Base-by-base conservation (phyloP, 53 echinoderm and acorn worm genomes). In the Arbacia lixula region DNA sequence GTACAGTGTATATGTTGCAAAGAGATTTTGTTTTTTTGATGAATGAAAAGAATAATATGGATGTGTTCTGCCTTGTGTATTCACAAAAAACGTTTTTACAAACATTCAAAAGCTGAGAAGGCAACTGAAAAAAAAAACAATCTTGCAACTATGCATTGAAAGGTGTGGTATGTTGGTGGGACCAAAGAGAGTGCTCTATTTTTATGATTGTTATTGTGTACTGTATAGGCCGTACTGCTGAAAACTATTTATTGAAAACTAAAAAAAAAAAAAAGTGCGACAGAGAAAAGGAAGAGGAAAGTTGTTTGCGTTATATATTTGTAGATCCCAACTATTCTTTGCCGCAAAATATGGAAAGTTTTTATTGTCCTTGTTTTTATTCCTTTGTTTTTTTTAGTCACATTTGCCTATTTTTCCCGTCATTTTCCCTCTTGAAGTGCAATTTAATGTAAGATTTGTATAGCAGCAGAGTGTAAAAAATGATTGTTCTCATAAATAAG, bases 1-100 rank as follows among this genome's bases (percentile, higher is more conserved):
- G 82, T 81, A 64, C 82, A 81, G 82, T 81, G 82, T 81, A 81
- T 81, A 81, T 81, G 82, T 81, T 81, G 82, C 82, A 81, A 81
- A 27, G 40, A 78, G 78, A 57, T 38, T 5, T 14, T 57, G 12
- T 19, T 19, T 10, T n/a, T n/a, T n/a, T n/a, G n/a, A n/a, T n/a
- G n/a, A n/a, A n/a, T n/a, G n/a, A n/a, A n/a, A 53, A 53, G 52
- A 52, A 58, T 12, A 21, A 10, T 57, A 26, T 78, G 22, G 36
- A 57, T 78, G 31, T 74, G 53, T 53, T 51, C 52, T 21, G 39
- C 53, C 32, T 53, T 53, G 31, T 39, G 78, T 78, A 58, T 78
- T 58, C 60, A 58, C 37, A 54, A n/a, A n/a, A n/a, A n/a, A 35
- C 76, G 36, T 78, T 58, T 78, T 22, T 78, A 57, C 37, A 78